Evolutionary conservation across 2,888 invertebrate species (phyloP).

Genomic region (Lysandra bellargus): DNA sequence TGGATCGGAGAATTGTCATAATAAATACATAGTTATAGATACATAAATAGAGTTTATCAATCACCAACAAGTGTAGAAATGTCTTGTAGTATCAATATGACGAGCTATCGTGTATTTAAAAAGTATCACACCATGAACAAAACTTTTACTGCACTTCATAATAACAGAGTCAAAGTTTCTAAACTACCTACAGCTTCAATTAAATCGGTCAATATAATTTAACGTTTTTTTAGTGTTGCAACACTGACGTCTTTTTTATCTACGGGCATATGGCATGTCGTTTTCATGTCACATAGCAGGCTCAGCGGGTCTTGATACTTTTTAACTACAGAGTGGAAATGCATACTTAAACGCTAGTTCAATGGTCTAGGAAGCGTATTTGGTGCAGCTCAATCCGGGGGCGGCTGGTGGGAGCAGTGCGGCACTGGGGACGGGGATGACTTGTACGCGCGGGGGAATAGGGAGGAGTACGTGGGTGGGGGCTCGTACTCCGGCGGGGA

Average conservation of each 20-base stretch:
- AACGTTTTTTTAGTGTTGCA: background rate
- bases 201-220: too few relatives aligned
- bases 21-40: background rate
- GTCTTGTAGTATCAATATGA: background rate
- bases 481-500: constrained; percentile 84
- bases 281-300: background rate
- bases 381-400: constrained; percentile 60
- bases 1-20: background rate
- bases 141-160: background rate
- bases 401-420: constrained; percentile 73
- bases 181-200: too few relatives aligned
- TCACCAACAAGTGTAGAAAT: constrained; percentile 3
- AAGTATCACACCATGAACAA: background rate
- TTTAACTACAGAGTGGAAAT: background rate
- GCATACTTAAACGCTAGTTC: constrained; percentile 15
- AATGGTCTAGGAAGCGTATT: constrained; percentile 33
- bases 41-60: background rate
- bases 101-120: constrained; percentile 4
- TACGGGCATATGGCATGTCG: background rate
- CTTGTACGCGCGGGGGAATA: constrained; percentile 81
- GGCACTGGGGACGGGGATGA: constrained; percentile 69
- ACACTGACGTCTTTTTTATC: background rate
- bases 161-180: background rate
- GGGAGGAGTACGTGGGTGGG: constrained; percentile 83
- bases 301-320: constrained; percentile 5